Conservation (phyloP, 2,113 vertebrate species). For the Cyprinodon variegatus region DNA sequence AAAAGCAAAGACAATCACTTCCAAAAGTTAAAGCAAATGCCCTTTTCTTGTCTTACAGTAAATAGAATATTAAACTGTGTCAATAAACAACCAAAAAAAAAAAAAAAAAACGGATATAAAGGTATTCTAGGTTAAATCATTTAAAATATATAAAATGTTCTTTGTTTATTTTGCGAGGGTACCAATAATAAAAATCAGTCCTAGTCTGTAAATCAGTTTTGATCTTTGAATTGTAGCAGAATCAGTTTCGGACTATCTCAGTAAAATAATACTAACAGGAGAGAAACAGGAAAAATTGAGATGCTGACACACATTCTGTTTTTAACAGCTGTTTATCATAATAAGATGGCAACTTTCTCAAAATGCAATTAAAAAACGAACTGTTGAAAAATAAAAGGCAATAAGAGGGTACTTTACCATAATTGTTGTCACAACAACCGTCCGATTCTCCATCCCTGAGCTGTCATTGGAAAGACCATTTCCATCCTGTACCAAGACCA, state of each 20-base stretch:
- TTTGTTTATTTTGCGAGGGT: not conserved
- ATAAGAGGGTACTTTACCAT: slow-evolving; percentile 88
- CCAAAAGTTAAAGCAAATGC: not conserved
- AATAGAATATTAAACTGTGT: too few species aligned
- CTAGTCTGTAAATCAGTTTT: not conserved
- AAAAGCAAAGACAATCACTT: not conserved
- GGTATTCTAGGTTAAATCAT: not conserved
- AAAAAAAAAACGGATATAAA: not conserved
- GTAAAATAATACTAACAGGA: not conserved
- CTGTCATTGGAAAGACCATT: slow-evolving; percentile 90
- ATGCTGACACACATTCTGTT: not conserved
- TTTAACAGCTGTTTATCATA: not conserved
- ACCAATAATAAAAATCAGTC: not conserved
- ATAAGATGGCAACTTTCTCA: not conserved
- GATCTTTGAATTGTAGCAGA: not conserved
- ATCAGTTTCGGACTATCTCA: not conserved
- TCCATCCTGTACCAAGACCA: slow-evolving; percentile 94
- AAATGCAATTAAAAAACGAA: not conserved
- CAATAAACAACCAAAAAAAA: too few species aligned
- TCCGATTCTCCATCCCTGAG: slow-evolving; percentile 91
- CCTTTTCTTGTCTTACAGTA: too few species aligned
- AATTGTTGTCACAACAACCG: slow-evolving; percentile 96
- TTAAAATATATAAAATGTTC: not conserved
- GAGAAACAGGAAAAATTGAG: not conserved
- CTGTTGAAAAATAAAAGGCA: slow-evolving; percentile 21